Evolutionary conservation across 2,888 invertebrate genomes (phyloP), one percentile per base, ranked within the genome.

Genomic region (Pachliopta kotzebuea): DNA sequence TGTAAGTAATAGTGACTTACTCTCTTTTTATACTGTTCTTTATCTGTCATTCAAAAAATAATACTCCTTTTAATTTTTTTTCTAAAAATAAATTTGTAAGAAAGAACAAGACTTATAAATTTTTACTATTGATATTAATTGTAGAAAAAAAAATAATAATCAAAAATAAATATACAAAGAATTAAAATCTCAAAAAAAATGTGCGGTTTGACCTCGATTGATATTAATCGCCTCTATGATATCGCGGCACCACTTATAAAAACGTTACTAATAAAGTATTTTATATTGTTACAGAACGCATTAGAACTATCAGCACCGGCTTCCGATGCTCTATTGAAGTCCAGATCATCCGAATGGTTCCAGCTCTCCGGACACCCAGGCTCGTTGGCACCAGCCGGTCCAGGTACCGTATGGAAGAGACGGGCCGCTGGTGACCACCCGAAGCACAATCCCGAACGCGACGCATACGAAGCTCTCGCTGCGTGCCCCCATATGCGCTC

Each of bases 301-400:
- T 92, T 98, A 78, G 98, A 98, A 82, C 90, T 98, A 76, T 96
- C 97, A 69, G 97, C 97, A 23, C 98, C 98, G 56, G 98, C 98
- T 67, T 97, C 96, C 75, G 97, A 97, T 78, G 94, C 96, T 61
- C 89, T 98, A 56, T 86, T 98, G 72, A 96, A 95, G 79, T 95
- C 95, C 69, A 92, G 94, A 71, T 92, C 92, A 54, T 91, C 92
- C 66, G 93, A 92, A 74, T 98, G 98, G 98, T 96, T 98, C 86
- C 98, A 98, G 86, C 89, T 98, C 69, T 96, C 98, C 18, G 98
- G 98, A 0, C 98, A 98, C 88, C 96, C 96, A 64, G 98, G 98
- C 69, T 96, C 97, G 71, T 94, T 98, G 87, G 97, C 98, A 0
- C 98, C 98, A 6, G 98, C 98, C 0, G 96, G 98, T 0, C 96